These are phyloP conservation scores for human (Homo sapiens) DNA, from an alignment of 2,113 vertebrate species.

Conservation along the genomic window GRCh38 chr18:73396001-73396500, in stretches of 20 bases:
- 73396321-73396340: rapidly evolving
- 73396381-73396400: not conserved
- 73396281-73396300: not conserved
- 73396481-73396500: not conserved
- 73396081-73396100: not conserved
- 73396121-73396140: not conserved
- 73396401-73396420: not conserved
- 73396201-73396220: not conserved
- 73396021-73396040: not conserved
- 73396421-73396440: not conserved
- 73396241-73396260: not conserved
- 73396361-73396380: not conserved
- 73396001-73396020: not conserved
- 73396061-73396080: not conserved
- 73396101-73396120: not conserved
- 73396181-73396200: not conserved
- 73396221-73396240: not conserved
- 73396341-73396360: not conserved
- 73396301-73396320: not conserved
- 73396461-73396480: not conserved
- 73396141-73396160: not conserved
- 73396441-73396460: not conserved
- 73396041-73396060: not conserved
- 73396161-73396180: not conserved
- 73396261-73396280: not conserved